Conservation (phyloP, 2,888 invertebrate genomes). For the Tipula unca region DNA sequence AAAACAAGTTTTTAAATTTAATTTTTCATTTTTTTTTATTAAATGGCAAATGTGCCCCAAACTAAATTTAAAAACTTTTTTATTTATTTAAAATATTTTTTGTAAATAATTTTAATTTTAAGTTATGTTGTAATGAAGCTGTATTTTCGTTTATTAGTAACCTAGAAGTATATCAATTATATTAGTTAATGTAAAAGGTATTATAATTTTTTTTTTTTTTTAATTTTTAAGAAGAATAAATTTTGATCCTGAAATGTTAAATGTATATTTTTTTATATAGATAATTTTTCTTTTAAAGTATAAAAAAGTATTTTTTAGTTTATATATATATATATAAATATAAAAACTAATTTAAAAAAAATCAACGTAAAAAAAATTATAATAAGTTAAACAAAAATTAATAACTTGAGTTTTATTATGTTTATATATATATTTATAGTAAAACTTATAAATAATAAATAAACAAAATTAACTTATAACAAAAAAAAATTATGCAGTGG, state of each 20-base stretch:
- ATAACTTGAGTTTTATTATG: not conserved
- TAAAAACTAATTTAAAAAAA: conserved; percentile 18
- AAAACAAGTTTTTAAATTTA: not conserved
- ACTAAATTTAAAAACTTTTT: not conserved
- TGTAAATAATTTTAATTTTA: not conserved
- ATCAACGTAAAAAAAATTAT: conserved; percentile 16
- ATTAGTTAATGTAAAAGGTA: conserved; percentile 17
- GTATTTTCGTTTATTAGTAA: conserved; percentile 17
- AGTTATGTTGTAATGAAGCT: conserved; percentile 18
- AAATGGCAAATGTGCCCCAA: not conserved
- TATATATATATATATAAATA: conserved; percentile 21
- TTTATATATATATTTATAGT: conserved; percentile 17
- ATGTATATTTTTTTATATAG: conserved; percentile 18
- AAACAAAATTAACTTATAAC: conserved; percentile 19
- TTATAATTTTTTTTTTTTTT: conserved; percentile 16
- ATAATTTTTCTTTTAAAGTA: conserved; percentile 17
- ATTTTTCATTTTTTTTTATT: not conserved
- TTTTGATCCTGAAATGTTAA: conserved; percentile 19
- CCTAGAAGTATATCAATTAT: conserved; percentile 19
- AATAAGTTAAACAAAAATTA: conserved; percentile 19
- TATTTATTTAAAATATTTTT: not conserved
- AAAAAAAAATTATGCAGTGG: conserved; percentile 29
- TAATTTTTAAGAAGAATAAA: conserved; percentile 8
- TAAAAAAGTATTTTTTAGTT: conserved; percentile 22
- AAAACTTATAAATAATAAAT: conserved; percentile 21